phyloP scores from a whole-genome alignment of 2,888 invertebrate genomes.

The Euproctis similis region DNA sequence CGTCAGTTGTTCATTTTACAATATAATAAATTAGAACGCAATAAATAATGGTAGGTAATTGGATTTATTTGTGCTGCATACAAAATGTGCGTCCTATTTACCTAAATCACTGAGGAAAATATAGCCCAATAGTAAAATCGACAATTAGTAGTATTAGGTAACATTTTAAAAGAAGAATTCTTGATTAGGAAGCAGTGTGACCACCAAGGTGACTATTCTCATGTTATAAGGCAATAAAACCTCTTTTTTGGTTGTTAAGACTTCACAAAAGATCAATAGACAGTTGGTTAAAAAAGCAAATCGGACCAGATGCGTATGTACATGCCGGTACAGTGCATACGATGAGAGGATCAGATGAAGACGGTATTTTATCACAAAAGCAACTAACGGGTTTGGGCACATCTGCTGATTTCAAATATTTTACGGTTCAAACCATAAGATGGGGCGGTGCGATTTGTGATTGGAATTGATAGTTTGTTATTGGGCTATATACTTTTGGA shows the following conservation, averaged over 20 bases:
- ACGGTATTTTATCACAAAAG: conserved; percentile 35
- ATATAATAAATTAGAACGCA: conserved; percentile 38
- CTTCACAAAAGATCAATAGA: conserved; percentile 13
- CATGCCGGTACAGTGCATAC: conserved; percentile 21
- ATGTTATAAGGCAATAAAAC: too few species aligned
- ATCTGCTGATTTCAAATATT: conserved; percentile 39
- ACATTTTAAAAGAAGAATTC: too few species aligned
- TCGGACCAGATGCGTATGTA: conserved; percentile 28
- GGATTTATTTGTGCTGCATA: conserved; percentile 27
- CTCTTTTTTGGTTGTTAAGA: too few species aligned
- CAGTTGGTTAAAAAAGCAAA: conserved; percentile 10
- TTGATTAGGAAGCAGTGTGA: too few species aligned
- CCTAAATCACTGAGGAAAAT: conserved; percentile 15
- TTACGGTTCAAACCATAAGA: conserved; percentile 12
- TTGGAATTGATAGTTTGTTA: too few species aligned
- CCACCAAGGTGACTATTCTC: too few species aligned
- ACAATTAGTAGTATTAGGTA: too few species aligned
- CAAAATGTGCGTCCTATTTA: conserved; percentile 27
- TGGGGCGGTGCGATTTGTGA: too few species aligned
- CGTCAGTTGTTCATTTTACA: conserved; percentile 35
- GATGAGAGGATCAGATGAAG: conserved; percentile 21
- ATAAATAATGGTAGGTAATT: conserved; percentile 39
- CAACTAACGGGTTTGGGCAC: conserved; percentile 47
- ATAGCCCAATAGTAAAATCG: conserved; percentile 3
- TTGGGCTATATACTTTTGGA: too few species aligned